Conservation (phyloP, 53 echinoderm and acorn worm genomes). For the Crossaster papposus region DNA sequence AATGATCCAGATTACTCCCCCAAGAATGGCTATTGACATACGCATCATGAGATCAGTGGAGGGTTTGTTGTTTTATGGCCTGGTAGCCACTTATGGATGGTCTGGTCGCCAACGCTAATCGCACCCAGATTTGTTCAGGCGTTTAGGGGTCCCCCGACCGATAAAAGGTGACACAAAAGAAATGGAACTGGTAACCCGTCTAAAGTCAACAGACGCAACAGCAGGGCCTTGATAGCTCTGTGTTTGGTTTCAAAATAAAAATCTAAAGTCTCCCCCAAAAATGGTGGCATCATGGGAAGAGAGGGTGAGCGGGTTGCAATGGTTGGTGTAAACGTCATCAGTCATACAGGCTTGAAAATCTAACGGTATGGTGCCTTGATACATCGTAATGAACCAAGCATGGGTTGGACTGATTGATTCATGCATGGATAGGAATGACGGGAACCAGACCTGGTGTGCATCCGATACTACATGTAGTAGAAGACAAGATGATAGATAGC, state of each 20-base stretch:
- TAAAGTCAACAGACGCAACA: constrained; percentile 48
- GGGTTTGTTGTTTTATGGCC: constrained; percentile 42
- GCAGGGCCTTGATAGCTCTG: constrained; percentile 40
- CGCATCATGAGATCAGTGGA: constrained; percentile 37
- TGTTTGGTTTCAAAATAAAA: constrained; percentile 61
- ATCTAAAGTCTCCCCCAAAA: not conserved
- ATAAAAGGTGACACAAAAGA: constrained; percentile 21
- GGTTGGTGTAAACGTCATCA: not conserved
- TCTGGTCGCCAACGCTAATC: constrained; percentile 40
- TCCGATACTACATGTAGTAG: not conserved
- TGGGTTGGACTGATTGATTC: no score
- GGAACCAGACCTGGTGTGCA: not conserved
- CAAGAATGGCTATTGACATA: constrained; percentile 30
- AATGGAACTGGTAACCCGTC: constrained; percentile 34
- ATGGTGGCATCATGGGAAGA: not conserved
- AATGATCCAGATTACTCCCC: constrained; percentile 7
- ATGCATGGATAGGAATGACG: not conserved
- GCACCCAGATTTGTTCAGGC: constrained; percentile 57
- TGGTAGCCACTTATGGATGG: constrained; percentile 47
- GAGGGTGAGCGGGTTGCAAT: not conserved
- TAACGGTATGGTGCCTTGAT: not conserved
- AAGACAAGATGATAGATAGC: no score
- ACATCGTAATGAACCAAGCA: not conserved
- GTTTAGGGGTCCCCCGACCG: not conserved
- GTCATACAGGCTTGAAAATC: not conserved